Conservation (phyloP, 2,113 vertebrate species). For the Corythaeola cristata region DNA sequence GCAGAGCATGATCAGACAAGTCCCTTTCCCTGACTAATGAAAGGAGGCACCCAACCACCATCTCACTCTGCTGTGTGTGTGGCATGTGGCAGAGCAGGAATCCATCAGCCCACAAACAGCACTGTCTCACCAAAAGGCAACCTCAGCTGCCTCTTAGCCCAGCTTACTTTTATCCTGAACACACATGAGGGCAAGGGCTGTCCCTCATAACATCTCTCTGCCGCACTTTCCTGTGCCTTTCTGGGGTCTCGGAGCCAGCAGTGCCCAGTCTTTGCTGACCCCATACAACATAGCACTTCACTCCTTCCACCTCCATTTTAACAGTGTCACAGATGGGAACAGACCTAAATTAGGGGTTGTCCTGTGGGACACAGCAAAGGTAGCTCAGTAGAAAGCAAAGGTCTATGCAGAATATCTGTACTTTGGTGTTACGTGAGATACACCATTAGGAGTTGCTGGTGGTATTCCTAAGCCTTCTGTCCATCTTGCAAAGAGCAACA, state of each 20-base stretch:
- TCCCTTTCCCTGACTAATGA: background rate
- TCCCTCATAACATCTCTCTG: background rate
- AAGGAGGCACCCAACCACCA: accelerated
- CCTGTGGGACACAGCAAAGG: background rate
- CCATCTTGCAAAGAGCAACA: background rate
- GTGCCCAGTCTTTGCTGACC: background rate
- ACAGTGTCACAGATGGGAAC: background rate
- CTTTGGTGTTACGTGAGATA: background rate
- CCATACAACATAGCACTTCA: background rate
- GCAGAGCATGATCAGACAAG: no score
- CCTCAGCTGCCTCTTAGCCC: background rate
- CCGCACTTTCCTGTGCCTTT: background rate
- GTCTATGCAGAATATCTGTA: background rate
- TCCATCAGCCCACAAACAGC: background rate
- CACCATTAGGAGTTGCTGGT: background rate
- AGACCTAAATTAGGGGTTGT: background rate
- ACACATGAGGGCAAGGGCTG: background rate
- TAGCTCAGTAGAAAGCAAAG: background rate
- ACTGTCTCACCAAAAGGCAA: background rate
- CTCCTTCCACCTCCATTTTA: background rate
- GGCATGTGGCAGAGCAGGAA: accelerated
- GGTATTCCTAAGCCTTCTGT: background rate
- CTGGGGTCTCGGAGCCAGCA: background rate
- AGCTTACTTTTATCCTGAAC: background rate
- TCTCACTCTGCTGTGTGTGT: background rate